Conservation (phyloP, 1,140 invertebrate genomes). For the Psilanteris sp. region DNA sequence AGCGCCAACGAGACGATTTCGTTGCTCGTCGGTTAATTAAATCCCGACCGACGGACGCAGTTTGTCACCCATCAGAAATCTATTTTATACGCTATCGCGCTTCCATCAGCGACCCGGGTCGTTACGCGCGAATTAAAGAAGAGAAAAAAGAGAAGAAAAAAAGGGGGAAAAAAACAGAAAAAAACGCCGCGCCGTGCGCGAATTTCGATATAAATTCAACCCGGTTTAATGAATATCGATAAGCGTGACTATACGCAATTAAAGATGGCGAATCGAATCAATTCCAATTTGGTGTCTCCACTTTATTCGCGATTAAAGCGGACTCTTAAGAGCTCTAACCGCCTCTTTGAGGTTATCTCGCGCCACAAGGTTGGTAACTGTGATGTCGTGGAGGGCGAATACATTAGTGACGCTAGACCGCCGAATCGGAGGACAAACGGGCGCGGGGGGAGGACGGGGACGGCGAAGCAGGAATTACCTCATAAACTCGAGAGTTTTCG, state of each 20-base stretch:
- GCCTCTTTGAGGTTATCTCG: slow-evolving; percentile 64
- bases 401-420: slow-evolving; percentile 59
- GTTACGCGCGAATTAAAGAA: too few relatives aligned
- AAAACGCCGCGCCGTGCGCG: slow-evolving; percentile 25
- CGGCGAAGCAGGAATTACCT: slow-evolving; percentile 63
- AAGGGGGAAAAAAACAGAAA: background rate
- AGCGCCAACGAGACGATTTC: too few relatives aligned
- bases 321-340: slow-evolving; percentile 63
- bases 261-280: slow-evolving; percentile 62
- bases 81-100: too few relatives aligned
- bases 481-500: slow-evolving; percentile 64
- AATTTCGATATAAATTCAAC: slow-evolving; percentile 59
- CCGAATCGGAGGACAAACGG: slow-evolving; percentile 34
- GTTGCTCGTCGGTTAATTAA: too few relatives aligned
- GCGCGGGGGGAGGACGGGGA: too few relatives aligned
- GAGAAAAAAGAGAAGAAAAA: background rate
- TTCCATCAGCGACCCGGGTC: too few relatives aligned
- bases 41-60: too few relatives aligned
- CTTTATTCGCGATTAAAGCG: slow-evolving; percentile 62
- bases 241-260: slow-evolving; percentile 62
- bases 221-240: slow-evolving; percentile 63
- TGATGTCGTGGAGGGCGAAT: slow-evolving; percentile 59
- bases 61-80: too few relatives aligned
- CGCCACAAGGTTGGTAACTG: slow-evolving; percentile 61
- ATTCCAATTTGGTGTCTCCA: slow-evolving; percentile 61